A percentile compares a stretch with the other conserved stretches of the same genome.
Conservation (phyloP, 2,888 invertebrate species). For the Cataglyphis livida region DNA sequence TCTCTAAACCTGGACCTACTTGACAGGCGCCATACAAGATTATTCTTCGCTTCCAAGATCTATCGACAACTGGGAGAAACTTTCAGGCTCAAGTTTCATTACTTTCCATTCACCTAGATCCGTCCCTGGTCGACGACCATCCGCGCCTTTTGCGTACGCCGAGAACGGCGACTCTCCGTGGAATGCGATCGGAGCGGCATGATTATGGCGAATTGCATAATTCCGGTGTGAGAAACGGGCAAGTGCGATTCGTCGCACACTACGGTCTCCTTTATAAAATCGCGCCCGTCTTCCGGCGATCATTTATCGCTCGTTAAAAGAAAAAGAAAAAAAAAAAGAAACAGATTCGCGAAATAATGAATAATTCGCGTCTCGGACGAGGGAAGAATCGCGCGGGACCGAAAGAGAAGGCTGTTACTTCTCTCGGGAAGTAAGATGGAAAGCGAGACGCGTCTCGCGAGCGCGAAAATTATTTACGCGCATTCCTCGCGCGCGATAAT, state of each 20-base stretch:
- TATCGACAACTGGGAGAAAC: background rate
- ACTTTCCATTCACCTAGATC: conserved; percentile 4
- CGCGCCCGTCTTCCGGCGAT: conserved; percentile 34
- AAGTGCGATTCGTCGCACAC: conserved; percentile 14
- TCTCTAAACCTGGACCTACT: background rate
- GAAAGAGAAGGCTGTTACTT: background rate
- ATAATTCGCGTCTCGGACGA: background rate
- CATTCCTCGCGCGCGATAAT: conserved; percentile 70
- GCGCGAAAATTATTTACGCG: conserved; percentile 69
- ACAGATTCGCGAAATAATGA: background rate
- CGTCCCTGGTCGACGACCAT: conserved; percentile 17
- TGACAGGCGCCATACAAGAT: background rate
- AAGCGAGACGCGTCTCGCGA: conserved; percentile 23
- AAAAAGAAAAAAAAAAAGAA: background rate
- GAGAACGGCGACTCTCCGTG: conserved; percentile 30
- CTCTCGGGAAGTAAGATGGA: conserved; percentile 15
- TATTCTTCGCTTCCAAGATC: background rate
- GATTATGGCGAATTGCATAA: conserved; percentile 51
- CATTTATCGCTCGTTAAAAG: conserved; percentile 33
- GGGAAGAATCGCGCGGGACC: background rate
- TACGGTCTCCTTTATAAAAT: conserved; percentile 40
- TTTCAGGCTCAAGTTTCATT: background rate
- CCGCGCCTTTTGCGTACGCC: conserved; percentile 2
- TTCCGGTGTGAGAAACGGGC: conserved; percentile 13
- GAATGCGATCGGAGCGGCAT: conserved; percentile 45